Conservation (phyloP, 2,113 vertebrate genomes). For the Pavo muticus region DNA sequence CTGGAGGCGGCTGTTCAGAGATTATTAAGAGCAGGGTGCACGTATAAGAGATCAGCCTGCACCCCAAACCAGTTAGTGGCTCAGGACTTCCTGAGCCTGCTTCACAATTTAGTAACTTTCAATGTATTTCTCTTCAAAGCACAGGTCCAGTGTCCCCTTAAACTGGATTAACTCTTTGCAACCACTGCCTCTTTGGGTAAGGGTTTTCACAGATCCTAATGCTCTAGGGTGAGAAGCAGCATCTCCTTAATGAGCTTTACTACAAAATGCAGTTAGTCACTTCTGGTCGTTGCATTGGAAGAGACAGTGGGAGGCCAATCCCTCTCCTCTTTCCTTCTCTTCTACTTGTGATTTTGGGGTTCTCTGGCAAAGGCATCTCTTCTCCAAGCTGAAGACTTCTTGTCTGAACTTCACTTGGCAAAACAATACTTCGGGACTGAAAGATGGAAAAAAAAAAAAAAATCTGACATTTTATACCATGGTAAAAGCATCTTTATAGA, state of each 20-base stretch:
- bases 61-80: background rate
- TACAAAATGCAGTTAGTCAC: rapidly evolving
- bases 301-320: background rate
- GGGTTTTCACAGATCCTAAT: background rate
- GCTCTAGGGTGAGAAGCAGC: background rate
- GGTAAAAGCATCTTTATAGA: background rate
- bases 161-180: background rate
- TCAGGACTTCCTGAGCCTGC: background rate
- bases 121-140: rapidly evolving
- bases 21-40: background rate
- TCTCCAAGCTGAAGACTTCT: background rate
- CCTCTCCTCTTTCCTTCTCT: background rate
- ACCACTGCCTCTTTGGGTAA: rapidly evolving
- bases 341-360: background rate
- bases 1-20: background rate
- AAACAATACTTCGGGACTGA: background rate
- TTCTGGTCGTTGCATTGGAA: background rate
- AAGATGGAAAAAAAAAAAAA: background rate
- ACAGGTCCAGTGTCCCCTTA: background rate
- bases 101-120: rapidly evolving
- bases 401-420: background rate
- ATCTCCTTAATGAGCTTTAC: background rate
- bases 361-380: background rate
- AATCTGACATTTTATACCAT: rapidly evolving
- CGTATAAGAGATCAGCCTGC: rapidly evolving